A percentile compares a stretch with the other conserved stretches of the same genome.
These are phyloP conservation scores for Subanguina moxae DNA, from an alignment of 1,140 invertebrate genomes.

Conservation along the genomic window DNA sequence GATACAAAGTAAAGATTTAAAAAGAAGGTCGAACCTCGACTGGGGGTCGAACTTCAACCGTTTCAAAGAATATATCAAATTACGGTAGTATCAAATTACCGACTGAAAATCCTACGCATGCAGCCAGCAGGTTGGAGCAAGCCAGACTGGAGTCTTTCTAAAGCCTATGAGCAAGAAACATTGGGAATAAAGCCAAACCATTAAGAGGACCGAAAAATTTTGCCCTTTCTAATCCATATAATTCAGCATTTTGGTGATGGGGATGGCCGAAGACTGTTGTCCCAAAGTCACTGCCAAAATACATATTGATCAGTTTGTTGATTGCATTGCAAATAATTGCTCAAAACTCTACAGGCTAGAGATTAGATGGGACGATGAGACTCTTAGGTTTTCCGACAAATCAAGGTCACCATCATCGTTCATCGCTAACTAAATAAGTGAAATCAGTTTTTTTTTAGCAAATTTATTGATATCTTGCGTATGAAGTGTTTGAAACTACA, in stretches of 20 bases:
- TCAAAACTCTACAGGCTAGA: constrained; percentile 82
- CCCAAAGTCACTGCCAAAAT: constrained; percentile 71
- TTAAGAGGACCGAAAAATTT: no score
- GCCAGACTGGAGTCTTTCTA: no score
- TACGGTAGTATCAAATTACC: constrained; percentile 8
- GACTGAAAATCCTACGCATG: no score
- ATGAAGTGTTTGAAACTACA: constrained; percentile 63
- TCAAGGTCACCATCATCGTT: no score
- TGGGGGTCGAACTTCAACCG: no score
- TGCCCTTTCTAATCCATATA: constrained; percentile 15
- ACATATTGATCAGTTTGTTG: constrained; percentile 90
- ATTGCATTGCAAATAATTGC: constrained; percentile 90
- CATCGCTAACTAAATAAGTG: no score
- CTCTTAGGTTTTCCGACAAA: constrained; percentile 94
- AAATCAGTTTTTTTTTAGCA: constrained; percentile 46
- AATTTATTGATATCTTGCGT: constrained; percentile 60
- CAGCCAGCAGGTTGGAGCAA: no score
- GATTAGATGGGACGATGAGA: constrained; percentile 94
- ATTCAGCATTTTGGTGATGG: constrained; percentile 86
- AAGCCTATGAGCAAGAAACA: constrained; percentile 3
- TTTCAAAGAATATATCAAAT: constrained; percentile 2
- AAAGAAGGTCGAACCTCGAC: no score
- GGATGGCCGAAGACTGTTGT: constrained; percentile 87
- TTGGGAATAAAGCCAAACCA: constrained; percentile 20
- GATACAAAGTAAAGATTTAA: no score